Evolutionary conservation across 2,888 invertebrate species (phyloP), one percentile per base, ranked within the genome.

Genomic region (Brachylomia viminalis): DNA sequence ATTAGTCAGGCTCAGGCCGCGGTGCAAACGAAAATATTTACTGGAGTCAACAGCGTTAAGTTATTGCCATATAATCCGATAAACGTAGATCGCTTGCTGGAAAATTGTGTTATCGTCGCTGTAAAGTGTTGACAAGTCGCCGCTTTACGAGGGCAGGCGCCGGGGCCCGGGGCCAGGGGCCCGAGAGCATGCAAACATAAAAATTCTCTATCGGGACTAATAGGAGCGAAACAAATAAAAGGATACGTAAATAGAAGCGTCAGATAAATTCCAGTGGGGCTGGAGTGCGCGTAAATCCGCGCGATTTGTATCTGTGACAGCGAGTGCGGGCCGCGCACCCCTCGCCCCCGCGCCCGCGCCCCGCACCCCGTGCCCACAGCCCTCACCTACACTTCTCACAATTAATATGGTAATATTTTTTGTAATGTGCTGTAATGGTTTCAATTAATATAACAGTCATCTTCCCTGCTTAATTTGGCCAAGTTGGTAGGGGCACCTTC

Each of bases 301-400:
- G 95, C 96, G 96, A 96, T 97, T 96, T 97, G 96, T 96, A 96
- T 96, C 96, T 94, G 95, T 95, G 96, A 96, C 96, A 95, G 94
- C 94, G 94, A 90, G 93, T 92, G 91, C 91, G 92, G 92, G 92
- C 86, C 85, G 76, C 82, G 75, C 72, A 61, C 83, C 87, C 85
- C 83, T 79, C 81, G 74, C n/a, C 10, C 27, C 81, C 81, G 75
- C 84, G 69, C 38, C 56, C 79, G 17, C 15, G 11, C 38, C 79
- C 75, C 87, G 13, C 33, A 13, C 33, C 54, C 30, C 45, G 54
- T 11, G 77, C 77, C 85, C 71, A 85, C 79, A 66, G 38, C 78
- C 87, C 85, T 79, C 86, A 77, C 86, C 86, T 85, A 87, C 89
- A 89, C 87, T 90, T 92, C 92, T 91, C 89, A 93, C 95, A 95